A percentile compares a stretch with the other conserved stretches of the same genome.
These are phyloP conservation scores for Eulemur albifrons DNA, from an alignment of 2,797 vertebrate genomes.

Conservation along the genomic window DNA sequence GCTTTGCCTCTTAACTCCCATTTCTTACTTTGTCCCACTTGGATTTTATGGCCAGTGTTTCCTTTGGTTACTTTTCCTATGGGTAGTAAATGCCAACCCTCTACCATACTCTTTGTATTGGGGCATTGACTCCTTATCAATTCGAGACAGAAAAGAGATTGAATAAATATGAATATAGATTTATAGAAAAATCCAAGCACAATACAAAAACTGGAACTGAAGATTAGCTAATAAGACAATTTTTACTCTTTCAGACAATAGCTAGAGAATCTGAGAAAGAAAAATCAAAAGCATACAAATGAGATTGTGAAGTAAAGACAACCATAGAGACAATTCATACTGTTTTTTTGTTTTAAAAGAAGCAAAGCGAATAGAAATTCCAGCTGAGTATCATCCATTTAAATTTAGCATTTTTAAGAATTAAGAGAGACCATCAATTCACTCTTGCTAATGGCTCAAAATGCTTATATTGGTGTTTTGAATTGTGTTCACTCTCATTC, in stretches of 20 bases:
- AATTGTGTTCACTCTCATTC: constrained; percentile 28
- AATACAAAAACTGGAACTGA: not conserved
- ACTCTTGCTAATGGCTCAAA: constrained; percentile 1
- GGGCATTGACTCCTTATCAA: not conserved
- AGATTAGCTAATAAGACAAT: not conserved
- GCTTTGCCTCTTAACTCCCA: not conserved
- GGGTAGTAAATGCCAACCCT: not conserved
- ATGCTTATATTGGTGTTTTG: not conserved
- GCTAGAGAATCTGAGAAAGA: not conserved
- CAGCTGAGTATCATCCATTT: not conserved
- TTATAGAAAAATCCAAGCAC: not conserved
- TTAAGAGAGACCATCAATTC: constrained; percentile 14
- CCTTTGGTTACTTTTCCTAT: not conserved
- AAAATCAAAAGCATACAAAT: not conserved
- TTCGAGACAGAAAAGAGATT: not conserved
- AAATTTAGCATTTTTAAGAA: constrained; percentile 43
- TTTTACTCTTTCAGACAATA: not conserved
- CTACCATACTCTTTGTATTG: not conserved
- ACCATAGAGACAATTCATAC: not conserved
- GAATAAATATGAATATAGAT: not conserved
- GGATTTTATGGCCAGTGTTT: not conserved
- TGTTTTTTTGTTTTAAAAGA: constrained; percentile 5
- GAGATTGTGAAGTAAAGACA: not conserved
- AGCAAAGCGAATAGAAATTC: not conserved
- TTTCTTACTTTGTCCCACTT: not conserved